A percentile compares a stretch with the other conserved stretches of the same genome.
phyloP scores from a whole-genome alignment of 2,113 vertebrate genomes.

The Chloroceryle aenea region DNA sequence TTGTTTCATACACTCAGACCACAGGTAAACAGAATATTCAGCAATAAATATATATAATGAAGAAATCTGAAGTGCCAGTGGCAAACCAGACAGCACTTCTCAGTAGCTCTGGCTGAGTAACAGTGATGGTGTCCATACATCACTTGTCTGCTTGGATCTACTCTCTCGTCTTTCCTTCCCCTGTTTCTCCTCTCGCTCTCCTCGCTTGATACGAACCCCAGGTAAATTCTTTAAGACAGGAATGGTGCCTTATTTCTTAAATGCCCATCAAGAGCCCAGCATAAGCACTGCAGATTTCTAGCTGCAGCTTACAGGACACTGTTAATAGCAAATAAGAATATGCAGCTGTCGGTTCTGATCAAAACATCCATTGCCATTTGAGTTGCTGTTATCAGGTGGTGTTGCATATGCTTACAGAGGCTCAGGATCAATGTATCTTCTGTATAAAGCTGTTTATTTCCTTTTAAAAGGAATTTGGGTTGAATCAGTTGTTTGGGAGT shows the following conservation, averaged over 20 bases:
- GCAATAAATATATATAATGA: not conserved
- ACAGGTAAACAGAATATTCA: not conserved
- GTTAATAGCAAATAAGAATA: not conserved
- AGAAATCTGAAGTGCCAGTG: not conserved
- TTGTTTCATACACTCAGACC: not conserved
- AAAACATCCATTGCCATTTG: slow-evolving; percentile 1
- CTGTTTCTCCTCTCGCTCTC: not conserved
- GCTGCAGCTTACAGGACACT: not conserved
- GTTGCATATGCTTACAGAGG: not conserved
- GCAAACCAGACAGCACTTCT: not conserved
- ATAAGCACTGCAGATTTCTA: not conserved
- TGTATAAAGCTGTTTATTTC: not conserved
- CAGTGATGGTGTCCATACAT: not conserved
- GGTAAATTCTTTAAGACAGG: not conserved
- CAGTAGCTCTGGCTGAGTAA: not conserved
- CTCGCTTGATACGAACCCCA: not conserved
- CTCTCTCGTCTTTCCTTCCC: not conserved
- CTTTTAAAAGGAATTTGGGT: not conserved
- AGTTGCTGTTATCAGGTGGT: slow-evolving; percentile 15
- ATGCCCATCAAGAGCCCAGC: not conserved
- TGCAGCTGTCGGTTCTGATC: not conserved
- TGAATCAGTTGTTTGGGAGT: not conserved
- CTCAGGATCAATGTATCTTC: not conserved
- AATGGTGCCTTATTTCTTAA: not conserved
- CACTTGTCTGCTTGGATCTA: not conserved